Evolutionary conservation across 2,797 vertebrate species (phyloP).

Genomic region (Galaxias olidus): DNA sequence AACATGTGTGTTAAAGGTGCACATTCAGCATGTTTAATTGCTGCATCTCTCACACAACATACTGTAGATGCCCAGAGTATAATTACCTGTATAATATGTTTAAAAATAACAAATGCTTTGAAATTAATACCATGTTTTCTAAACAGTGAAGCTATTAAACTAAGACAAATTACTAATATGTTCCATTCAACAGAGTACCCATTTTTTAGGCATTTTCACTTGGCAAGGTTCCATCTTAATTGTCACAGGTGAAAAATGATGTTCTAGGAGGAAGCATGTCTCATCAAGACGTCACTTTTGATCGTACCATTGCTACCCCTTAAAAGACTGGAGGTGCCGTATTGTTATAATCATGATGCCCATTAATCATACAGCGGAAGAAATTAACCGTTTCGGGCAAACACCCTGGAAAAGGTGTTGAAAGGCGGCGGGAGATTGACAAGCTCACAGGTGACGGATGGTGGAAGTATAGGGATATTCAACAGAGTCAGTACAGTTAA

Average conservation of each 20-base stretch:
- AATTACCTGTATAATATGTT: constrained; percentile 55
- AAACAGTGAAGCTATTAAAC: constrained; percentile 48
- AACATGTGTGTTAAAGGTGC: constrained; percentile 52
- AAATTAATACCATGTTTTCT: constrained; percentile 27
- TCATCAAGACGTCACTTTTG: constrained; percentile 60
- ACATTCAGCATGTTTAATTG: constrained; percentile 62
- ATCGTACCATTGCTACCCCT: constrained; percentile 29
- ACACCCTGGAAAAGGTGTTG: constrained; percentile 22
- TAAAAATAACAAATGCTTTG: constrained; percentile 16
- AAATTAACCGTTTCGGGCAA: constrained; percentile 37
- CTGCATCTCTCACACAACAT: constrained; percentile 55
- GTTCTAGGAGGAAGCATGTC: constrained; percentile 44
- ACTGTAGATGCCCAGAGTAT: constrained; percentile 49
- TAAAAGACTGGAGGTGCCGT: constrained; percentile 38
- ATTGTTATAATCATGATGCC: constrained; percentile 39
- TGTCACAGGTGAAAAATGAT: constrained; percentile 55
- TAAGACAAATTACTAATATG: constrained; percentile 44
- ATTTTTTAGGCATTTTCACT: constrained; percentile 65
- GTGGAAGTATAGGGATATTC: background rate
- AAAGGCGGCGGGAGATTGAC: background rate
- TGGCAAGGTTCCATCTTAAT: constrained; percentile 48
- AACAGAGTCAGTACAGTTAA: too few relatives aligned
- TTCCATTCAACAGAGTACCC: constrained; percentile 51
- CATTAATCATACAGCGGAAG: constrained; percentile 43
- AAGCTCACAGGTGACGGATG: background rate